Base-by-base conservation (phyloP, 2,113 vertebrate genomes). In the Thamnaconus septentrionalis region DNA sequence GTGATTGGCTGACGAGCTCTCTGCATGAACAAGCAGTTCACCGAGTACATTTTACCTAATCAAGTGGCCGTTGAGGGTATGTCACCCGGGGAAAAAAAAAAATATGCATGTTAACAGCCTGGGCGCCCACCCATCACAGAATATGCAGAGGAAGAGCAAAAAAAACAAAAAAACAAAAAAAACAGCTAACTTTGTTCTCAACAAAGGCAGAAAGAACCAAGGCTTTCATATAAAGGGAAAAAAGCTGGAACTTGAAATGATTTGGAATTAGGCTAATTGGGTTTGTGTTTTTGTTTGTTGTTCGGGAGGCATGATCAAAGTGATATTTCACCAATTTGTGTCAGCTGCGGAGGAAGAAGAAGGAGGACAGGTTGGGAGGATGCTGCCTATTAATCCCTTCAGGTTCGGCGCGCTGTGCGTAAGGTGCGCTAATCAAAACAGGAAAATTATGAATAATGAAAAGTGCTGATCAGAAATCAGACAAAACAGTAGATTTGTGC, bases 321-420 rank as follows among this genome's bases (percentile, higher is more conserved):
- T 81, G 78, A 86, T 91, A 89, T 89, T 90, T 88, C 89, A 88
- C 84, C 89, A 85, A 89, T 91, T 89, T 90, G 82, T 89, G 87
- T 91, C 88, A 86, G 86, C 78, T 80, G 77, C 54, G 62, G 61
- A 73, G 80, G 78, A 86, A 31, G 18, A 31, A 31, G 18, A 73
- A 82, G 63, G 76, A 72, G 74, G 82, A 78, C 75, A 71, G 73
- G 71, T 75, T 85, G 68, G 79, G 82, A 80, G 83, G 87, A 87
- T 45, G 70, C 72, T 74, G 70, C 81, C 80, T 81, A 84, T 87
- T 85, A 85, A 89, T 88, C 74, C 89, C 83, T 75, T 69, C 83
- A 79, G 88, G 85, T 89, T 88, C 41, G 48, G 53, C 47, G 73
- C 65, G 41, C 72, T 71, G 72, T 78, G 76, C 76, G 66, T 89